Evolutionary conservation across 64 coral and sea anemone species (phyloP), one percentile per base, ranked within the genome.

Genomic region (Stichodactyla mertensii): DNA sequence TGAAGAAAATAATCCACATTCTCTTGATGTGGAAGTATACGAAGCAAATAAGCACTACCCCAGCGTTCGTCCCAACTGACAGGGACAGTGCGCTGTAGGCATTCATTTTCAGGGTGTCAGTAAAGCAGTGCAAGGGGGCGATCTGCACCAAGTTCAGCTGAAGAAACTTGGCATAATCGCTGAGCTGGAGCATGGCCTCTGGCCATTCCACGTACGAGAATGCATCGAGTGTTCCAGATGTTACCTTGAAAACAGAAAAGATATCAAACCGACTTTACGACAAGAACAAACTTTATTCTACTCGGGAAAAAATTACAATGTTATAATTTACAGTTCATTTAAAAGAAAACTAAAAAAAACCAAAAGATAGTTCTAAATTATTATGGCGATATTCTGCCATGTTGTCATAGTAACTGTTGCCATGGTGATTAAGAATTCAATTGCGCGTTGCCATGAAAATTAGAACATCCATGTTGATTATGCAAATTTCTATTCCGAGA

Each of bases 181-280:
- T 89, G 77, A 95, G 83, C 59, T 95, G 87, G 16, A 95, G 87
- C 57, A 95, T 64, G 55, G 93, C 80, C 53, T 95, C 93, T 71
- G 93, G 93, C 93, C 93, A 95, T 20, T 91, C 79, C 19, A 95
- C 84, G 78, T 95, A 95, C 7, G 91, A 92, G 36, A 95, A 95
- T 0, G 93, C 93, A 61, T 95, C 93, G 18, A 95, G 58, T 26
- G 87, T 95, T 15, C 93, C 93, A 13, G 90, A 88, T 13, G 93
- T 95, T 7, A 95, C 90, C 93, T 95, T 74, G 69, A 26, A 74
- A 74, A 51, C 4, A 78, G 59, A 58, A 24, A 19, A 20, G 28
- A 57, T 7, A n/a, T 28, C 20, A 16, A 52, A 74, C 51, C 1
- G 52, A 45, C 6, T 13, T n/a, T 6, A 66, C 5, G 3, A 45